Evolutionary conservation across 2,113 vertebrate genomes (phyloP).

Genomic region (Amazona vittata): DNA sequence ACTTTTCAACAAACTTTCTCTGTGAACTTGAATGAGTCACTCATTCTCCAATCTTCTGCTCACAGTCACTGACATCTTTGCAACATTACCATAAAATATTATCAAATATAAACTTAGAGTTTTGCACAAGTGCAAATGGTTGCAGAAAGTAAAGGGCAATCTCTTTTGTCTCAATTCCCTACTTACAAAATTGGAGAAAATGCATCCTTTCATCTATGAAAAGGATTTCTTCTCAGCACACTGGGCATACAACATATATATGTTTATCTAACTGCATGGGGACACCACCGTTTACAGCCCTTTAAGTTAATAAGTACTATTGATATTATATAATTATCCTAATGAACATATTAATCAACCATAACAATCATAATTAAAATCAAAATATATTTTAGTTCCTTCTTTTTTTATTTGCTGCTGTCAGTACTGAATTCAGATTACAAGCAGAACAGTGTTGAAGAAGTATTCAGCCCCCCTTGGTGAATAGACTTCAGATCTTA

Average conservation of each 20-base stretch:
- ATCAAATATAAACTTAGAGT: background rate
- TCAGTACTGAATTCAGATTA: background rate
- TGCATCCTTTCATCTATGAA: background rate
- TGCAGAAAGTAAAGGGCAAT: background rate
- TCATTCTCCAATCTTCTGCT: background rate
- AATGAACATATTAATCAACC: background rate
- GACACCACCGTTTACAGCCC: background rate
- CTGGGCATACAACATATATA: background rate
- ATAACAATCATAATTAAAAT: background rate
- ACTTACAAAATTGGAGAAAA: background rate
- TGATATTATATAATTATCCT: background rate
- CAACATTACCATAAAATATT: background rate
- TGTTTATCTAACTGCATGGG: background rate
- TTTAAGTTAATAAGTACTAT: background rate
- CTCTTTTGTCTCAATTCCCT: background rate
- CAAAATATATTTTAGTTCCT: background rate
- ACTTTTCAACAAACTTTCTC: background rate
- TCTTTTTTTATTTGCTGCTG: background rate
- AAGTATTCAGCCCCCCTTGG: background rate
- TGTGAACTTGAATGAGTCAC: background rate
- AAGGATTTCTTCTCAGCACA: background rate
- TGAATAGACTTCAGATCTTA: slow-evolving; percentile 13
- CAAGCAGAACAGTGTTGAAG: background rate
- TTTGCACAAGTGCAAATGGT: background rate
- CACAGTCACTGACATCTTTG: background rate